Conservation (phyloP, 1,140 invertebrate genomes). For the Subanguina moxae region DNA sequence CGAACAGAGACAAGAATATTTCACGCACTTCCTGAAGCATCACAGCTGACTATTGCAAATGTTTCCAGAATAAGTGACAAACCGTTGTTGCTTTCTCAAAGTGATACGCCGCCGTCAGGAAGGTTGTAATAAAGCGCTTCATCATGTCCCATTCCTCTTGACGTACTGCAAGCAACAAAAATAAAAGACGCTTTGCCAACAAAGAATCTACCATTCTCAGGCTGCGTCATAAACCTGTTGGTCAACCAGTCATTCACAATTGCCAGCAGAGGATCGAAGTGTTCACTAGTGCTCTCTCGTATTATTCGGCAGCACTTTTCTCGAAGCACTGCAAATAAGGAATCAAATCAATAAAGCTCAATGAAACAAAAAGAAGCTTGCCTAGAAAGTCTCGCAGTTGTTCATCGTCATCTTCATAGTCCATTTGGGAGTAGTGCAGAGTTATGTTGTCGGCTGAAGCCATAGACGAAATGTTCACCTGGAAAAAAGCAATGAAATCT, state of each 20-base stretch:
- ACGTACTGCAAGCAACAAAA: constrained; percentile 13
- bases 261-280: constrained; percentile 31
- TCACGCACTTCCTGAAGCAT: constrained; percentile 26
- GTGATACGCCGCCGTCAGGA: constrained; percentile 31
- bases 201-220: constrained; percentile 19
- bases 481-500: background rate
- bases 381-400: constrained; percentile 41
- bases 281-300: constrained; percentile 23
- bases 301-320: constrained; percentile 39
- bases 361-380: background rate
- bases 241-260: constrained; percentile 41
- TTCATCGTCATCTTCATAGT: constrained; percentile 50
- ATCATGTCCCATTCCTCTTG: constrained; percentile 48
- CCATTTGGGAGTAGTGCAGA: constrained; percentile 45
- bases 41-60: background rate
- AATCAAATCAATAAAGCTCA: constrained; percentile 2
- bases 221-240: constrained; percentile 29
- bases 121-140: constrained; percentile 46
- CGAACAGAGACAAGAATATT: constrained; percentile 34
- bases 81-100: constrained; percentile 37
- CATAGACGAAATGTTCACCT: constrained; percentile 5
- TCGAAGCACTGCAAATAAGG: constrained; percentile 36
- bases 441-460: constrained; percentile 17
- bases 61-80: constrained; percentile 1
- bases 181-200: background rate